Base-by-base conservation (phyloP, 2,113 vertebrate genomes). In the Tor tambroides region DNA sequence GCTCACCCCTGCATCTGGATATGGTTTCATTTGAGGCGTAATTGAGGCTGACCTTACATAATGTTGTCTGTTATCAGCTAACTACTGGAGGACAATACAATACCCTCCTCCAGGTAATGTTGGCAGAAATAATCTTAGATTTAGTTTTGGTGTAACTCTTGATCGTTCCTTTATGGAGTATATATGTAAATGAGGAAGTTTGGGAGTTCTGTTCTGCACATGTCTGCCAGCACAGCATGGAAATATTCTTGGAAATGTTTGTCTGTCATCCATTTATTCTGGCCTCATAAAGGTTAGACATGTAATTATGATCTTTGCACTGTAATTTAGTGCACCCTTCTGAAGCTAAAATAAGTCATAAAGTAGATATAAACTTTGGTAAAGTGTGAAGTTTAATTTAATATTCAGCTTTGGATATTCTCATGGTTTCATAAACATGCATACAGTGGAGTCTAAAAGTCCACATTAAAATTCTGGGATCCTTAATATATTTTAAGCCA, bases 321-420 rank as follows among this genome's bases (percentile, higher is more conserved):
- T 92, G 83, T 90, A 89, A 90, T 92, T 92, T 89, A 85, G 71
- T 59, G 38, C 65, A 61, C 21, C 32, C 54, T 61, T 81, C 35
- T 81, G 15, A 81, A 65, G 59, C 75, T 21, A 65, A 86, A 86
- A 89, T 86, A 67, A 80, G 85, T 85, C 72, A 78, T 77, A 75
- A 65, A 81, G 35, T 76, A 61, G 41, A 86, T 79, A 51, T n/a
- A 17, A 85, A 56, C 51, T 43, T 41, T 75, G 65, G 8, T 38
- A 30, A 80, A 46, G 78, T 71, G 35, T 81, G 43, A 79, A 56
- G 4, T 7, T 77, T 61, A 0, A 19, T 77, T 61, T 38, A 63
- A 8, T 51, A 30, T 84, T 30, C 54, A 85, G 35, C 19, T 10
- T 63, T 51, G 35, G 7, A 61, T 32, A 51, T 67, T 56, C n/a